phyloP scores from a whole-genome alignment of 2,888 invertebrate species.

The Xylophagus ater region DNA sequence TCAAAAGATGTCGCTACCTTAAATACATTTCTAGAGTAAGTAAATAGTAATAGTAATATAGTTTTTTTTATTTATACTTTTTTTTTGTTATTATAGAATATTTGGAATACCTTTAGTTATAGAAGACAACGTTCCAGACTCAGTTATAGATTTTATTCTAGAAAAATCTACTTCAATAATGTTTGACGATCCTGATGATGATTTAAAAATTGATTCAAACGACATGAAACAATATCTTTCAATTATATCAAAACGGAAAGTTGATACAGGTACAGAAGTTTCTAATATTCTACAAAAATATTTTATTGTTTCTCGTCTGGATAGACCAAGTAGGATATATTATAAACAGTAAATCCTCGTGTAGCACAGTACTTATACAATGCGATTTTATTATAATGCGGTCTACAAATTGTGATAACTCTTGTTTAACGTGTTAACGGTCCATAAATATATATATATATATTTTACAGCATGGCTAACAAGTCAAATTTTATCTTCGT shows the following conservation, averaged over 20 bases:
- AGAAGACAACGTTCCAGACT: slow-evolving; percentile 24
- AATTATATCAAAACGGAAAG: slow-evolving; percentile 24
- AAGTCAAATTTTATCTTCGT: no score
- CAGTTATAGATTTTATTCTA: slow-evolving; percentile 27
- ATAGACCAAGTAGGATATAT: slow-evolving; percentile 33
- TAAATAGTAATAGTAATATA: neutral
- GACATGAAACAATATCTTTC: slow-evolving; percentile 29
- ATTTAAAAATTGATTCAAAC: slow-evolving; percentile 26
- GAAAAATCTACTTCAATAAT: slow-evolving; percentile 21
- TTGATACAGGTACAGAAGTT: slow-evolving; percentile 28
- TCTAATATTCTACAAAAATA: slow-evolving; percentile 38
- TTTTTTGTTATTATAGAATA: slow-evolving; percentile 24
- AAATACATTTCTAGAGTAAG: slow-evolving; percentile 33
- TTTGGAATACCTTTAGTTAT: slow-evolving; percentile 35
- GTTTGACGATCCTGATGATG: slow-evolving; percentile 22
- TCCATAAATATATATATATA: no score
- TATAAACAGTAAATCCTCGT: no score
- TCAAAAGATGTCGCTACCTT: slow-evolving; percentile 27
- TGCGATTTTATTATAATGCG: neutral
- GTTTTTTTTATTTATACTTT: slow-evolving; percentile 1
- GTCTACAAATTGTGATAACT: no score
- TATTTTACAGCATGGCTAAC: no score
- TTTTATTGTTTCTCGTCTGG: slow-evolving; percentile 37
- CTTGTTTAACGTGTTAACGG: no score
- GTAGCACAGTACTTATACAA: no score